Evolutionary conservation across 2,797 vertebrate species (phyloP).

Genomic region (Sardinella longiceps): DNA sequence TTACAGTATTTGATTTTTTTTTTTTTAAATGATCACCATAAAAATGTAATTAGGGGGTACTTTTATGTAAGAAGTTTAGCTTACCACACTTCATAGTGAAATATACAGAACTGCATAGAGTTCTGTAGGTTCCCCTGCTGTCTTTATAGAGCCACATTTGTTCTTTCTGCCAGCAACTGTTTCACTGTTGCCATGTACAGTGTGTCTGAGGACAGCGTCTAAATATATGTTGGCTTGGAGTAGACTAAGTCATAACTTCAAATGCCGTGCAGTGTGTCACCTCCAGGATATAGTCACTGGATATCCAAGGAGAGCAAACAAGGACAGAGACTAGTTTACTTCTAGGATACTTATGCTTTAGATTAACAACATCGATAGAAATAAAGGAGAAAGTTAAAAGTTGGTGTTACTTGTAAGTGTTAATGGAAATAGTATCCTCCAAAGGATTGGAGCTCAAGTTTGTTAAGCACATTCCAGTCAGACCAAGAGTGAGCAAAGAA

Average conservation of each 20-base stretch:
- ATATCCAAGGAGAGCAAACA: slow-evolving; percentile 53
- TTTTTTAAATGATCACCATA: too few species aligned
- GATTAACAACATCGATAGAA: too few species aligned
- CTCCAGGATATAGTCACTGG: slow-evolving; percentile 61
- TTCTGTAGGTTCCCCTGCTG: slow-evolving; percentile 1
- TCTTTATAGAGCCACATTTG: slow-evolving; percentile 37
- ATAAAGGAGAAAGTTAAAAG: too few species aligned
- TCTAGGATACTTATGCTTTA: neutral
- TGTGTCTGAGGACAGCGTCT: slow-evolving; percentile 67
- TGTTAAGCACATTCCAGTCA: neutral
- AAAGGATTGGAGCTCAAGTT: neutral
- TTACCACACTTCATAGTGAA: neutral
- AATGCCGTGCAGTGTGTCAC: slow-evolving; percentile 57
- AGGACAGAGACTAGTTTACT: slow-evolving; percentile 38
- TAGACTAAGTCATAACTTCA: slow-evolving; percentile 45
- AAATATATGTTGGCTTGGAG: slow-evolving; percentile 77
- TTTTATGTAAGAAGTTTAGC: neutral
- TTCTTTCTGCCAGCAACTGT: slow-evolving; percentile 40
- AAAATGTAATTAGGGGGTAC: neutral
- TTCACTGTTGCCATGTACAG: slow-evolving; percentile 65
- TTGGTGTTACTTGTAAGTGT: neutral
- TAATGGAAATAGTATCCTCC: neutral
- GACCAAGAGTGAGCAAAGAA: slow-evolving; percentile 34
- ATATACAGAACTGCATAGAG: neutral
- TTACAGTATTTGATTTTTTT: neutral